Conservation (phyloP, 2,888 invertebrate species). For the Allygus modestus region DNA sequence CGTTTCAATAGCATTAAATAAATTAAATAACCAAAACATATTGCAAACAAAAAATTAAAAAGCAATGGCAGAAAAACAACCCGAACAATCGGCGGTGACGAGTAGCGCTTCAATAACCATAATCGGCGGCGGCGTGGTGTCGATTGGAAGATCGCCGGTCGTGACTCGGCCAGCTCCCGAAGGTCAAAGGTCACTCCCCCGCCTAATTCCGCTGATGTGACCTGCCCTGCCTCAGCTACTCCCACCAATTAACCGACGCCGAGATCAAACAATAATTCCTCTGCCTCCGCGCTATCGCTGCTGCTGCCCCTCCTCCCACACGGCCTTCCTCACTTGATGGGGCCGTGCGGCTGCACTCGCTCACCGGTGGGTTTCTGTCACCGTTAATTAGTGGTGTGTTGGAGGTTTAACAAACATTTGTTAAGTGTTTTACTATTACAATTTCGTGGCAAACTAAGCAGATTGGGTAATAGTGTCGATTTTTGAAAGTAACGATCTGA, state of each 20-base stretch:
- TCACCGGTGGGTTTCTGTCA: too few species aligned
- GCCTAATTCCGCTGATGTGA: slow-evolving; percentile 29
- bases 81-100: not conserved
- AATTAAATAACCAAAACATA: too few species aligned
- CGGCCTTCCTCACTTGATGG: not conserved
- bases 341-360: slow-evolving; percentile 18
- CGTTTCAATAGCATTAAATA: too few species aligned
- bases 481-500: too few species aligned
- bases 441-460: too few species aligned
- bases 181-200: slow-evolving; percentile 38
- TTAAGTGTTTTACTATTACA: too few species aligned
- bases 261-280: slow-evolving; percentile 37
- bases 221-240: slow-evolving; percentile 6
- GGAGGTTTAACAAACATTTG: too few species aligned
- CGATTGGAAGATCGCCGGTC: slow-evolving; percentile 33
- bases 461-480: too few species aligned
- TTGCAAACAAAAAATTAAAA: too few species aligned
- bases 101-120: not conserved
- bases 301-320: not conserved
- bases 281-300: not conserved
- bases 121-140: slow-evolving; percentile 29
- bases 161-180: slow-evolving; percentile 35
- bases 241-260: slow-evolving; percentile 42
- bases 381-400: too few species aligned
- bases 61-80: too few species aligned